phyloP scores from a whole-genome alignment of 2,113 vertebrate species.

The Herpetotheres cachinnans region DNA sequence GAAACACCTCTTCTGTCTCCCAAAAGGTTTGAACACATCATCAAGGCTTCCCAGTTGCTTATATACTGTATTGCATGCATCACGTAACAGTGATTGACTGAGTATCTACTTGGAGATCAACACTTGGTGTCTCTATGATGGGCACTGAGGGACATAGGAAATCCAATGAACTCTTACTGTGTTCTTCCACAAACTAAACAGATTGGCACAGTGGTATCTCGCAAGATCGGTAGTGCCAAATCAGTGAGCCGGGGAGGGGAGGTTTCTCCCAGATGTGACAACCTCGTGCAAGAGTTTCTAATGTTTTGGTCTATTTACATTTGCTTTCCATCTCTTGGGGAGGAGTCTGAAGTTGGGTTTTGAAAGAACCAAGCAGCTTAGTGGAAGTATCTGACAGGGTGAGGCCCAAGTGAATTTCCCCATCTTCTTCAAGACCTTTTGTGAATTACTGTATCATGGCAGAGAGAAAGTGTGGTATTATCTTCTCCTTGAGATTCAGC shows the following conservation, averaged over 20 bases:
- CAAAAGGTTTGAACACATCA: background rate
- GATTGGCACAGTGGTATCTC: background rate
- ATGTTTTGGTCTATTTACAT: background rate
- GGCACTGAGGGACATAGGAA: background rate
- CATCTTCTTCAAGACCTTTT: background rate
- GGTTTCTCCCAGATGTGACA: background rate
- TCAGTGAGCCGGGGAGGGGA: background rate
- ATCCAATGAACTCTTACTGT: background rate
- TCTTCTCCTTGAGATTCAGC: background rate
- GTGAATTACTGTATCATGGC: background rate
- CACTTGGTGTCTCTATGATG: background rate
- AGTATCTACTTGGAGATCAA: background rate
- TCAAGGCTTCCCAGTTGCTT: background rate
- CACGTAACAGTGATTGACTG: accelerated
- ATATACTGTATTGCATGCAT: background rate
- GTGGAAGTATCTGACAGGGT: background rate
- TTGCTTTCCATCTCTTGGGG: background rate
- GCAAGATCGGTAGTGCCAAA: background rate
- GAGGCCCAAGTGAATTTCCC: background rate
- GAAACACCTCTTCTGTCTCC: background rate
- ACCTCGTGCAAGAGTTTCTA: background rate
- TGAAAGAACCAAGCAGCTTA: background rate
- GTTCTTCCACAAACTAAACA: background rate
- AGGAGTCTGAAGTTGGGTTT: background rate
- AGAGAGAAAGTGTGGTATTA: background rate